Base-by-base conservation (phyloP, 2,797 vertebrate species). In the Semaprochilodus insignis region DNA sequence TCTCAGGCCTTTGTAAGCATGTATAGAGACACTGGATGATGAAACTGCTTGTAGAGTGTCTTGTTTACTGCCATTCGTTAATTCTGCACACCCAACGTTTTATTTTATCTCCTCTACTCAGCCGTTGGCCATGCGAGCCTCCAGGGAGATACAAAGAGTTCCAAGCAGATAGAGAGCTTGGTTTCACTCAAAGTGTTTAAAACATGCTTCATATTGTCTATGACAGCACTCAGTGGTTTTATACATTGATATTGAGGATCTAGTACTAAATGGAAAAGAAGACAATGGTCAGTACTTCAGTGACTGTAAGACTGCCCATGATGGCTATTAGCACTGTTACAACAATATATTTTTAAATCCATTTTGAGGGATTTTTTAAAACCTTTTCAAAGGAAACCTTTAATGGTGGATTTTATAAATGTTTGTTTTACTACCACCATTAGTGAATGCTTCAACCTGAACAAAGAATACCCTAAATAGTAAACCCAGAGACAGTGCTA, bases 91-190 rank as follows among this genome's bases (percentile, higher is more conserved):
- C 65, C 25, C 40, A 48, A 59, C 48, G 15, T 83, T 70, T 73
- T 23, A 74, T 78, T 81, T 72, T 48, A 84, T 84, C 69, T 78
- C 44, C 69, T 83, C 48, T 74, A 6, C 52, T 60, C 11, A 51
- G 40, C 34, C 69, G 23, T 36, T 77, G n/a, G 66, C 60, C 36
- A 76, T 79, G 57, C 62, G 63, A 52, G 44, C 15, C 5, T 36
- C 52, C 2, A n/a, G 44, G 74, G 77, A 77, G 71, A 52, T 84
- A 59, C 81, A 83, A 86, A 83, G 48, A 85, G 21, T 78, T 19
- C 7, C 23, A 82, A 78, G 44, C 25, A 84, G 80, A 84, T 21
- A 73, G 14, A 44, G 51, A 81, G 34, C 57, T 55, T 60, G 69
- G 52, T 82, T 78, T 81, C 16, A 25, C 73, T 78, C 63, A 31